phyloP scores from a whole-genome alignment of 1,140 invertebrate genomes.

The Idris sp. region DNA sequence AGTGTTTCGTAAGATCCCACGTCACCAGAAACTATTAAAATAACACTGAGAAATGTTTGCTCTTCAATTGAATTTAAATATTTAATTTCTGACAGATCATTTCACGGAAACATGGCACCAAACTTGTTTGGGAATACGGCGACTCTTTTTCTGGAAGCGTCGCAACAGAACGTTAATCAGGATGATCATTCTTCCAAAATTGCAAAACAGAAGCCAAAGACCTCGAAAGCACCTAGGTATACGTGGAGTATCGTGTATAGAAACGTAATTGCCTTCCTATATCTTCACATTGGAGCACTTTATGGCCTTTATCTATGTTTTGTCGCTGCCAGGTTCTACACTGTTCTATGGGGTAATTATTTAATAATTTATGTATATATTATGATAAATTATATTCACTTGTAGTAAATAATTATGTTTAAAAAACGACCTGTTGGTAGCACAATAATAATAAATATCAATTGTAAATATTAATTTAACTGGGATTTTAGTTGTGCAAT shows the following conservation, averaged over 20 bases:
- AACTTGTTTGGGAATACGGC: slow-evolving; percentile 76
- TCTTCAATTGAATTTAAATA: slow-evolving; percentile 40
- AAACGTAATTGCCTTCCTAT: slow-evolving; percentile 84
- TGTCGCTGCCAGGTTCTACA: slow-evolving; percentile 75
- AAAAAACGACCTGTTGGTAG: too few species aligned
- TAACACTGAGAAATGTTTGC: slow-evolving; percentile 5
- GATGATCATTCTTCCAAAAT: slow-evolving; percentile 59
- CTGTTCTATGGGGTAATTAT: slow-evolving; percentile 80
- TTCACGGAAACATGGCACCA: slow-evolving; percentile 72
- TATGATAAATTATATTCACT: too few species aligned
- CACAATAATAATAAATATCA: too few species aligned
- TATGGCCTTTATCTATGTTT: slow-evolving; percentile 82
- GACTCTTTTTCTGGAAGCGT: slow-evolving; percentile 73
- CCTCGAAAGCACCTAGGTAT: slow-evolving; percentile 67
- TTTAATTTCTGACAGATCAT: slow-evolving; percentile 36
- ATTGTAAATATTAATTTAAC: too few species aligned
- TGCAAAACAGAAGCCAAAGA: slow-evolving; percentile 57
- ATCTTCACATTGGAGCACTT: slow-evolving; percentile 81
- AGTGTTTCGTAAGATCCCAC: slow-evolving; percentile 19
- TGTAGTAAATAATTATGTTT: too few species aligned
- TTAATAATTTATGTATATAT: too few species aligned
- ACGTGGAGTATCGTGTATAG: slow-evolving; percentile 85
- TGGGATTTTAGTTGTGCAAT: too few species aligned
- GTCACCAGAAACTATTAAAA: slow-evolving; percentile 6
- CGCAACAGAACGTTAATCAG: slow-evolving; percentile 69